Conservation (phyloP, 2,888 invertebrate species). For the Anodontia alba region DNA sequence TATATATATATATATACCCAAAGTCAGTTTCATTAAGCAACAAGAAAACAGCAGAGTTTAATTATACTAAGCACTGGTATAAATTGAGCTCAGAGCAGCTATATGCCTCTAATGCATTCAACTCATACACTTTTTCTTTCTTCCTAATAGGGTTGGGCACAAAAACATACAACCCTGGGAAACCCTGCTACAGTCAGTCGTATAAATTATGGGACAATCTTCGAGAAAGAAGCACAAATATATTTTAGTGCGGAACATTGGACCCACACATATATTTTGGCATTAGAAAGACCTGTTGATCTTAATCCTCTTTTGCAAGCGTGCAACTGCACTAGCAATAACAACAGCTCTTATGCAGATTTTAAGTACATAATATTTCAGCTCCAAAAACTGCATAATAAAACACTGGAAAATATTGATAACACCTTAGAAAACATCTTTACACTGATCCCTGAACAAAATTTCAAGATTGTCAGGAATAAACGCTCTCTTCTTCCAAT, state of each 20-base stretch:
- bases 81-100: too few species aligned
- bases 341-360: background rate
- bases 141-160: background rate
- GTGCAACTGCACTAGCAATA: background rate
- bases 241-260: constrained; percentile 11
- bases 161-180: too few species aligned
- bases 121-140: too few species aligned
- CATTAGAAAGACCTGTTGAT: background rate
- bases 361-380: background rate
- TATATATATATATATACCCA: background rate
- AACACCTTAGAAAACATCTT: background rate
- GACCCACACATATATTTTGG: constrained; percentile 14
- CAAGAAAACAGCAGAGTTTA: too few species aligned
- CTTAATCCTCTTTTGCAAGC: background rate
- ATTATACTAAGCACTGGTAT: too few species aligned
- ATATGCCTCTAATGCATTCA: too few species aligned
- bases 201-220: constrained; percentile 25
- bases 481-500: constrained; percentile 23
- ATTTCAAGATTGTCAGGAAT: background rate
- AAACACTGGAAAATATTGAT: background rate
- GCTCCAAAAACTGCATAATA: constrained; percentile 1
- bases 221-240: background rate
- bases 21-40: too few species aligned
- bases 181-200: background rate
- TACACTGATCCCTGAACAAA: background rate